Percentiles rank a stretch among this genome's conserved stretches.
These are phyloP conservation scores for Mobula birostris DNA, from an alignment of 2,113 vertebrate genomes.

Conservation along the genomic window DNA sequence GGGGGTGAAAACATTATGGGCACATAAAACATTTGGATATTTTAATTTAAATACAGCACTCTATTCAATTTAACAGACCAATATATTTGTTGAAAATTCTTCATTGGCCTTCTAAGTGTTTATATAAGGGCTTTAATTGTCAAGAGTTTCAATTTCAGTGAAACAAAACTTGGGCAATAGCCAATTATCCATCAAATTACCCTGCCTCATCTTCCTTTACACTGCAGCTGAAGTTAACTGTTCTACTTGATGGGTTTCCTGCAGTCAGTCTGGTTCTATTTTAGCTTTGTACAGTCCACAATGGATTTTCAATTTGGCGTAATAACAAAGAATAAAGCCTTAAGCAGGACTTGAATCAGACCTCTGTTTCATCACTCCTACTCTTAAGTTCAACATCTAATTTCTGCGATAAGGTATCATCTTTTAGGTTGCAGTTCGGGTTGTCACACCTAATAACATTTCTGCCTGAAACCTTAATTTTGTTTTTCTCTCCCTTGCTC, in stretches of 20 bases:
- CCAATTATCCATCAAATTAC: not conserved
- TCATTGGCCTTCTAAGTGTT: not conserved
- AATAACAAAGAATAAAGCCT: not conserved
- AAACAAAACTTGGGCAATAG: not conserved
- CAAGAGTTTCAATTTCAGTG: not conserved
- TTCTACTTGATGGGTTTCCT: not conserved
- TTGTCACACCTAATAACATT: not conserved
- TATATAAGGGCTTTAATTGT: not conserved
- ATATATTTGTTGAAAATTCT: not conserved
- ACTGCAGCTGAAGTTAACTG: not conserved
- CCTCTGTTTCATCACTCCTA: not conserved
- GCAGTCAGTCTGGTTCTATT: not conserved
- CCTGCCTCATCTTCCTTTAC: not conserved
- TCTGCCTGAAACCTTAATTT: too few species aligned
- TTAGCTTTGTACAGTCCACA: not conserved
- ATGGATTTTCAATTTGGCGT: not conserved
- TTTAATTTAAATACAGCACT: not conserved
- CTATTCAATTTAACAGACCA: not conserved
- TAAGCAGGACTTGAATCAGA: not conserved
- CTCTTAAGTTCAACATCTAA: not conserved
- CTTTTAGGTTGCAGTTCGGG: not conserved
- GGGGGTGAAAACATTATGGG: not conserved
- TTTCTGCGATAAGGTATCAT: not conserved
- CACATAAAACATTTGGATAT: not conserved
- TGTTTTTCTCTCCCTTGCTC: too few species aligned